A percentile compares a stretch with the other conserved stretches of the same genome.
These are phyloP conservation scores for Mormyrops attenuatus DNA, from an alignment of 2,797 vertebrate species.

Conservation along the genomic window DNA sequence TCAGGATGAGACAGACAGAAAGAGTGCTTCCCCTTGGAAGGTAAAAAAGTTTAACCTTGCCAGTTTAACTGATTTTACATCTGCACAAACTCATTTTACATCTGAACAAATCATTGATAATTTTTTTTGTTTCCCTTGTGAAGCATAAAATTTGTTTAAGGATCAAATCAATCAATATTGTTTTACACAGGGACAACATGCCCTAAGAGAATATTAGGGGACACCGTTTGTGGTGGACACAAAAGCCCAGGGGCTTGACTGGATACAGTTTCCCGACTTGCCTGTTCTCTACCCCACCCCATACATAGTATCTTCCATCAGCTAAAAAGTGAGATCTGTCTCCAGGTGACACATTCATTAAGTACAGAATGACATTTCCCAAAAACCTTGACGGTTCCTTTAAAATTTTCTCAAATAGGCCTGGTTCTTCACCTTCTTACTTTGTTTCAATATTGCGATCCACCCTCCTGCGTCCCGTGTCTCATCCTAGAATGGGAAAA, in stretches of 20 bases:
- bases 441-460: background rate
- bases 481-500: background rate
- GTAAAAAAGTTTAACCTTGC: slow-evolving; percentile 53
- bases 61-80: background rate
- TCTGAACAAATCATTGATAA: background rate
- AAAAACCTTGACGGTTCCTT: background rate
- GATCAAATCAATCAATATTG: background rate
- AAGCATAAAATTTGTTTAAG: background rate
- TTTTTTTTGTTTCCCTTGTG: background rate
- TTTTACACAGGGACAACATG: background rate
- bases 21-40: slow-evolving; percentile 95
- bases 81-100: background rate
- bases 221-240: background rate
- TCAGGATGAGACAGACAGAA: slow-evolving; percentile 89
- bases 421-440: background rate
- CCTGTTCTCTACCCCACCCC: background rate
- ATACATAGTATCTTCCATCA: background rate
- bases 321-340: background rate
- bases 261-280: background rate
- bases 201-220: background rate
- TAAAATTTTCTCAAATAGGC: background rate
- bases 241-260: background rate
- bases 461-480: background rate
- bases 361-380: background rate
- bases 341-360: background rate